A percentile compares a stretch with the other conserved stretches of the same genome.
Evolutionary conservation across 1,140 invertebrate species (phyloP).

Genomic region (Steinernema khuongi): DNA sequence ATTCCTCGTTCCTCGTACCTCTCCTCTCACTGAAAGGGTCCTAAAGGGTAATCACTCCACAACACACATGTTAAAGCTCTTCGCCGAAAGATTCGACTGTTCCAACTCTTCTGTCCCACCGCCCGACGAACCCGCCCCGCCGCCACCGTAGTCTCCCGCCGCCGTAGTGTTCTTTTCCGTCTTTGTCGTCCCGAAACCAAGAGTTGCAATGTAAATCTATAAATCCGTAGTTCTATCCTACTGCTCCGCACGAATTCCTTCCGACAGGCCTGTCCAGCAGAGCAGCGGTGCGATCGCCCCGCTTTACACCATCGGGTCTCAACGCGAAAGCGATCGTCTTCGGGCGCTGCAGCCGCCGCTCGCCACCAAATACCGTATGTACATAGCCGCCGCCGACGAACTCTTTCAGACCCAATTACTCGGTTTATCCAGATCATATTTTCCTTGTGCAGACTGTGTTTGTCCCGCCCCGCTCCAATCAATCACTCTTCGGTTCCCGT

Average conservation of each 20-base stretch:
- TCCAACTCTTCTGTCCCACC: no score
- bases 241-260: no score
- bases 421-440: background rate
- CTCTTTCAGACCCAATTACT: background rate
- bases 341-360: background rate
- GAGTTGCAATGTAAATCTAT: background rate
- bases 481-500: background rate
- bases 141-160: background rate
- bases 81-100: no score
- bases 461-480: background rate
- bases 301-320: background rate
- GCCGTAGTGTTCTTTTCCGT: background rate
- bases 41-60: no score
- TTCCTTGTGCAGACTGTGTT: background rate
- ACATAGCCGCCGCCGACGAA: background rate
- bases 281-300: background rate
- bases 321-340: background rate
- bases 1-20: background rate
- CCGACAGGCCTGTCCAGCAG: background rate
- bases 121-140: no score
- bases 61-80: background rate
- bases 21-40: no score
- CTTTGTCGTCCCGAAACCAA: background rate
- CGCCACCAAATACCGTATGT: background rate
- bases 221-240: no score